Evolutionary conservation across 2,888 invertebrate genomes (phyloP), one percentile per base, ranked within the genome.

Genomic region (Synergus japonicus): DNA sequence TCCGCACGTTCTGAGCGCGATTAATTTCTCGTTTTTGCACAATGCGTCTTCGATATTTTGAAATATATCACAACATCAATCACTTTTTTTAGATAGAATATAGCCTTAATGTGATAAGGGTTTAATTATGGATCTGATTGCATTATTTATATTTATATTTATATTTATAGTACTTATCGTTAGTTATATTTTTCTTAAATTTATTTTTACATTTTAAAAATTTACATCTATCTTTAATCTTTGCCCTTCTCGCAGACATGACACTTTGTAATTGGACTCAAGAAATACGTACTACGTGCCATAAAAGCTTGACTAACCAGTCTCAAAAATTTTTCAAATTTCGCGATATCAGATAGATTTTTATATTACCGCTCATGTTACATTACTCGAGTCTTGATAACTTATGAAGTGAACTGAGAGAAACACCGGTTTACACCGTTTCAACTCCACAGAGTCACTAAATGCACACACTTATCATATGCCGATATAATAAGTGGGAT

Each of bases 321-420:
- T 54, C 49, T 73, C 29, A 54, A 73, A 73, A n/a, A n/a, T 54
- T 73, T 37, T n/a, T 54, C 2, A n/a, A 54, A 73, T 22, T 54
- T n/a, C 15, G 0, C 10, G 9, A 37, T 37, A 54, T 37, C 8
- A 1, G 1, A 54, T 73, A 10, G n/a, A n/a, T 54, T 73, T 73
- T 73, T 54, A 73, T 18, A n/a, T 73, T 73, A 54, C n/a, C 37
- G n/a, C 54, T 37, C 54, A 54, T 37, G 37, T 73, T 49, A 54
- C 54, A 73, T 37, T 54, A 54, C 37, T 5, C 5, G 37, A 46
- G 37, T 54, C 29, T 69, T 54, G 54, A 54, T 54, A 54, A 73
- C 37, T 73, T 73, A 73, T 73, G n/a, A 37, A 73, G 73, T 73
- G 73, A 54, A 73, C 73, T n/a, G 49, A 73, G 12, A 37, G 66